Evolutionary conservation across 2,888 invertebrate species (phyloP).

Genomic region (Anodontia alba): DNA sequence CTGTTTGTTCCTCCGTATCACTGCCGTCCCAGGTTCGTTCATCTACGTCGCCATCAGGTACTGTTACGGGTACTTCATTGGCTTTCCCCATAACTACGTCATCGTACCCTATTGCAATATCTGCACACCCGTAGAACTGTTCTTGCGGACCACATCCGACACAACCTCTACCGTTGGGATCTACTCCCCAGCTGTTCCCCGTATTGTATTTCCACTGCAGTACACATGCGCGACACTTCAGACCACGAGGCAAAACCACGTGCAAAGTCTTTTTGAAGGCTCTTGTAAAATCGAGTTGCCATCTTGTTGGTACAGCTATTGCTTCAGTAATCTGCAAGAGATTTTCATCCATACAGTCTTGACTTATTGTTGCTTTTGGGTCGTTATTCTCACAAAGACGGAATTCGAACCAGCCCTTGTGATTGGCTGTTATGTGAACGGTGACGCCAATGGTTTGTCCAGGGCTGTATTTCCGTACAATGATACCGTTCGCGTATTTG

Average conservation of each 20-base stretch:
- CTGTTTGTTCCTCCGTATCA: neutral
- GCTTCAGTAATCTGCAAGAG: slow-evolving; percentile 44
- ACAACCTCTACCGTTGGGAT: slow-evolving; percentile 44
- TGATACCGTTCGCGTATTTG: slow-evolving; percentile 56
- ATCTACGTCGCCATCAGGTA: slow-evolving; percentile 42
- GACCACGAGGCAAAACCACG: slow-evolving; percentile 90
- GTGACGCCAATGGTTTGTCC: slow-evolving; percentile 40
- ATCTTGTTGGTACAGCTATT: slow-evolving; percentile 36
- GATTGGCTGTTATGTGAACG: slow-evolving; percentile 62
- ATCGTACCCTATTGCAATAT: slow-evolving; percentile 72
- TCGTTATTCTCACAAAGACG: slow-evolving; percentile 47
- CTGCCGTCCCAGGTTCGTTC: slow-evolving; percentile 7
- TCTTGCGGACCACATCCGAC: slow-evolving; percentile 76
- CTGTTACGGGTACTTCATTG: neutral
- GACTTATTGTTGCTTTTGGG: slow-evolving; percentile 53
- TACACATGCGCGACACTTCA: slow-evolving; percentile 93
- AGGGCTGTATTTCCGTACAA: slow-evolving; percentile 42
- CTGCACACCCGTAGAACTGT: slow-evolving; percentile 78
- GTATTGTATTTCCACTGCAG: slow-evolving; percentile 96
- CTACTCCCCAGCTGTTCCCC: slow-evolving; percentile 81
- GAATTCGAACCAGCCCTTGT: slow-evolving; percentile 60
- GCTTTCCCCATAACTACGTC: slow-evolving; percentile 44
- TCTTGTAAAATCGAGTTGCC: slow-evolving; percentile 28
- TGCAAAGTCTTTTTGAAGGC: slow-evolving; percentile 52
- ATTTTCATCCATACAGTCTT: slow-evolving; percentile 75